Evolutionary conservation across 1,140 invertebrate genomes (phyloP).

Genomic region (Drusus annulatus): DNA sequence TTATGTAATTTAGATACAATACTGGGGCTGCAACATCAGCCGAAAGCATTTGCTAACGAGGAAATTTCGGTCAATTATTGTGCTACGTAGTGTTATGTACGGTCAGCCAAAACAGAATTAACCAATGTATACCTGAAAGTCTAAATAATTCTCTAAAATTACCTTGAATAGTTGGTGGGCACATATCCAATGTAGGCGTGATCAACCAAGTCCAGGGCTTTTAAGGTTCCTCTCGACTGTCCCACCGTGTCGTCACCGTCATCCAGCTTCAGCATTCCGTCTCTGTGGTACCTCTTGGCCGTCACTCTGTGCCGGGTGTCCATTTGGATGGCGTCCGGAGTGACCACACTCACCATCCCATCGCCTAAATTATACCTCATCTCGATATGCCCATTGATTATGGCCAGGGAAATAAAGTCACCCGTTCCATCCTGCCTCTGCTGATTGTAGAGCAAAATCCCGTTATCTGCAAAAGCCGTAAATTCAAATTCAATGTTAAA

Average conservation of each 20-base stretch:
- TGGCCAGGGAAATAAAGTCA: slow-evolving; percentile 90
- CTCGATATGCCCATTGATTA: slow-evolving; percentile 83
- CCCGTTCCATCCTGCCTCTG: slow-evolving; percentile 88
- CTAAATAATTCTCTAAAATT: slow-evolving; percentile 58
- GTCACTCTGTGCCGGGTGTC: slow-evolving; percentile 85
- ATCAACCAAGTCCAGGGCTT: slow-evolving; percentile 86
- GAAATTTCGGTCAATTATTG: no score
- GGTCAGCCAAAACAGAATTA: no score
- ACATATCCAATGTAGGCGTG: slow-evolving; percentile 89
- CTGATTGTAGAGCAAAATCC: slow-evolving; percentile 91
- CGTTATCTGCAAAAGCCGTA: slow-evolving; percentile 87
- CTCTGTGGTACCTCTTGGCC: slow-evolving; percentile 87
- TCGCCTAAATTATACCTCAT: slow-evolving; percentile 90
- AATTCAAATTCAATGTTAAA: slow-evolving; percentile 92
- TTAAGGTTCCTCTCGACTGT: slow-evolving; percentile 84
- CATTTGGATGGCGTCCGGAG: slow-evolving; percentile 80
- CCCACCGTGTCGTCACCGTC: slow-evolving; percentile 85
- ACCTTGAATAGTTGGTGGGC: slow-evolving; percentile 83
- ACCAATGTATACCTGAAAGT: no score
- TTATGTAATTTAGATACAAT: no score
- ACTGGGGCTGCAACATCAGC: no score
- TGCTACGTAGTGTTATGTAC: no score
- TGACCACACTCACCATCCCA: slow-evolving; percentile 84
- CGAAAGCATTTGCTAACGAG: no score
- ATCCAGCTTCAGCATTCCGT: slow-evolving; percentile 89